These are phyloP conservation scores for Gallinago undulata DNA, from an alignment of 2,113 vertebrate genomes.

Conservation along the genomic window DNA sequence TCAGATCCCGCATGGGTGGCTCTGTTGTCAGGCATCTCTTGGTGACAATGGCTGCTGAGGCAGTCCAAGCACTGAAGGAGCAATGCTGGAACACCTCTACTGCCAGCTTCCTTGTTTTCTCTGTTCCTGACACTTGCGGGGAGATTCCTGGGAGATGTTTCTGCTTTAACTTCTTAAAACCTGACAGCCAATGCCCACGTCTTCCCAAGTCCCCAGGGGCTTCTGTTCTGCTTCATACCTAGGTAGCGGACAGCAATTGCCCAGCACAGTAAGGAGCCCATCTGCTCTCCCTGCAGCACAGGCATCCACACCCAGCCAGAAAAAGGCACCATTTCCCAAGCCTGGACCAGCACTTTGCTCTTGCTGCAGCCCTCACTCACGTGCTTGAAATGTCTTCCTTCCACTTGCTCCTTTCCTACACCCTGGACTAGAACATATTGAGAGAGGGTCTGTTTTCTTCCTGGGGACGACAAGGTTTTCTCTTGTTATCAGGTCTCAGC, in stretches of 20 bases:
- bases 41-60: neutral
- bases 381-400: neutral
- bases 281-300: neutral
- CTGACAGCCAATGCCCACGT: neutral
- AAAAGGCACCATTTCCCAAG: neutral
- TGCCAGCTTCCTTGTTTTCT: neutral
- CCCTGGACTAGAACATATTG: neutral
- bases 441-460: neutral
- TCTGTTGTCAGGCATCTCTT: neutral
- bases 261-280: neutral
- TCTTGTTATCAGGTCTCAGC: neutral
- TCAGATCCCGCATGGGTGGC: neutral
- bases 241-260: neutral
- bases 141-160: neutral
- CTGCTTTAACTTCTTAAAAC: neutral
- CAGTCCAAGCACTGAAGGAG: neutral
- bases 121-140: neutral
- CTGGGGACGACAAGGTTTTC: neutral
- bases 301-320: neutral
- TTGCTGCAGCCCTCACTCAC: neutral
- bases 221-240: neutral
- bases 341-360: rapidly evolving
- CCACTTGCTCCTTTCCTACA: neutral
- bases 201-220: neutral
- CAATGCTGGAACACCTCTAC: neutral